Evolutionary conservation across 2,113 vertebrate species (phyloP).

Genomic region (Alethe castanea): DNA sequence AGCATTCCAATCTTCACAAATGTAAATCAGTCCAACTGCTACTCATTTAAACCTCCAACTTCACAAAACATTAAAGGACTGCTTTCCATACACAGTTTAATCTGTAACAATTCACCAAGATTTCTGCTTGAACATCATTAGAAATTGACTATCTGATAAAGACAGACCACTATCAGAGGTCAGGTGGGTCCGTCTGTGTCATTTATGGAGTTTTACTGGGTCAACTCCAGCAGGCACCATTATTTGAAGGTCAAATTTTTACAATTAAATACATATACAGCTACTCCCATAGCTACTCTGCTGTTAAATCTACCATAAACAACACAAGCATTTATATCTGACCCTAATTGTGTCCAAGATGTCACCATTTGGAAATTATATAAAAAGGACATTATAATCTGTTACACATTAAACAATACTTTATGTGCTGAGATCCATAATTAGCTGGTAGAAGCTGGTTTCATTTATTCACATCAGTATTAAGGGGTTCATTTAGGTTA

Average conservation of each 20-base stretch:
- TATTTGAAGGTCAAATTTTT: conserved; percentile 85
- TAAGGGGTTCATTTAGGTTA: conserved; percentile 66
- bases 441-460: conserved; percentile 61
- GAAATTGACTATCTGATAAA: conserved; percentile 85
- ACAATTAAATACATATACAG: conserved; percentile 82
- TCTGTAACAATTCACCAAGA: conserved; percentile 78
- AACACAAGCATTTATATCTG: conserved; percentile 71
- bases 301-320: conserved; percentile 76
- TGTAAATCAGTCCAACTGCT: conserved; percentile 79
- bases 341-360: conserved; percentile 72
- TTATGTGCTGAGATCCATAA: conserved; percentile 57
- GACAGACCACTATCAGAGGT: conserved; percentile 70
- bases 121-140: conserved; percentile 77
- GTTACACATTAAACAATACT: conserved; percentile 61
- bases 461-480: conserved; percentile 67
- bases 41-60: conserved; percentile 78
- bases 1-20: conserved; percentile 81
- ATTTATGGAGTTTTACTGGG: conserved; percentile 78
- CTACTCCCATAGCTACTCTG: conserved; percentile 69
- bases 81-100: conserved; percentile 81
- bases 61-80: conserved; percentile 82
- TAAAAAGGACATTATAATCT: conserved; percentile 61
- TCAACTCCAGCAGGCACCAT: conserved; percentile 72
- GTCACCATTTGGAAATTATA: conserved; percentile 68
- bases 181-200: conserved; percentile 73